Conservation (phyloP, 2,113 vertebrate species). For the Cheirogaleus medius region DNA sequence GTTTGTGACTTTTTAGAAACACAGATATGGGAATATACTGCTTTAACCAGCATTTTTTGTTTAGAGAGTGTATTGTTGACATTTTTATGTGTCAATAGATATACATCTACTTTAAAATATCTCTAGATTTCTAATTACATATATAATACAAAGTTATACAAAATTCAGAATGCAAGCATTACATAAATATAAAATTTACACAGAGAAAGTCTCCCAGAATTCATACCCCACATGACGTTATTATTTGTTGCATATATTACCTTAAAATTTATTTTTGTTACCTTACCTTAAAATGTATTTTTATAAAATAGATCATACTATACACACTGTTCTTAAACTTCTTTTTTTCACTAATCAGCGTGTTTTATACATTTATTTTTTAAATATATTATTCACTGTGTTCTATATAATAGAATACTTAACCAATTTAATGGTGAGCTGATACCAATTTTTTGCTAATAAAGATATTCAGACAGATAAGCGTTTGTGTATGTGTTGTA, state of each 20-base stretch:
- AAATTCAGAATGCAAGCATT: neutral
- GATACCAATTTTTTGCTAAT: neutral
- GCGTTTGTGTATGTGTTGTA: neutral
- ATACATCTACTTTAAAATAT: neutral
- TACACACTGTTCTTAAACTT: neutral
- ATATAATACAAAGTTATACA: neutral
- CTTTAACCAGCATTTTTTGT: neutral
- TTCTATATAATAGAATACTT: neutral
- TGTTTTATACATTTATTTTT: conserved; percentile 2
- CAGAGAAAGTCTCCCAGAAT: neutral
- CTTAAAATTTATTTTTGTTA: no score
- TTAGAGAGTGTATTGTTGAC: neutral
- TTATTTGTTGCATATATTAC: neutral
- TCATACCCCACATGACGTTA: neutral
- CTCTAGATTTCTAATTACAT: neutral
- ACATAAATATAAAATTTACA: neutral
- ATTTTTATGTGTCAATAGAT: neutral
- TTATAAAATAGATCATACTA: neutral
- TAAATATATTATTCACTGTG: neutral
- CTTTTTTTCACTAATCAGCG: neutral
- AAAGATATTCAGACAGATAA: neutral
- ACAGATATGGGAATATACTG: neutral
- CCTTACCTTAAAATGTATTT: neutral
- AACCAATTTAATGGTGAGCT: neutral
- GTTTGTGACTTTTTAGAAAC: neutral